phyloP scores from a whole-genome alignment of 1,140 invertebrate species.

The Ridgeia piscesae region DNA sequence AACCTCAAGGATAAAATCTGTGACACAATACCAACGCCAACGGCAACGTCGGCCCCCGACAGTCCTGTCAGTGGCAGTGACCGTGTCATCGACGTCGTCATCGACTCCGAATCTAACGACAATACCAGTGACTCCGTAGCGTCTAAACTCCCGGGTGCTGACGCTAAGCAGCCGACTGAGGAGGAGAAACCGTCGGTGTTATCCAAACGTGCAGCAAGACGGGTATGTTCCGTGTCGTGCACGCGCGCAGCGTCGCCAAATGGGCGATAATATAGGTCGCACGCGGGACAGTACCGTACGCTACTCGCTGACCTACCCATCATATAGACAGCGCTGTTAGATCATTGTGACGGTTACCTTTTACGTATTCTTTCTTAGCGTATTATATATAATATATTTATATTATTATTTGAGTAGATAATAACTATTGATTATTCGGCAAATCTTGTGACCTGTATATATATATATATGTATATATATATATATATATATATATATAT shows the following conservation, averaged over 20 bases:
- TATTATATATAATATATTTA: too few species aligned
- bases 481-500: too few species aligned
- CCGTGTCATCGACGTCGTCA: too few species aligned
- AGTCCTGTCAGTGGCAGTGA: not conserved
- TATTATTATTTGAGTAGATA: too few species aligned
- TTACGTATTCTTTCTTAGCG: too few species aligned
- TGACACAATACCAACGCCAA: too few species aligned
- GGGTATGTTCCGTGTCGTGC: not conserved
- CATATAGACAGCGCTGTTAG: too few species aligned
- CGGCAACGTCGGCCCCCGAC: not conserved
- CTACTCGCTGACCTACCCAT: not conserved
- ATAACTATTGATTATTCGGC: too few species aligned
- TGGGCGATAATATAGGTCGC: not conserved
- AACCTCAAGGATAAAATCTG: not conserved
- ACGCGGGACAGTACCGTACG: not conserved
- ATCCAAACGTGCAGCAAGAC: not conserved
- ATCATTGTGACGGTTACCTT: too few species aligned
- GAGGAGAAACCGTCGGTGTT: not conserved
- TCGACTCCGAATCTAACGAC: not conserved
- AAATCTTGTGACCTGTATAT: too few species aligned
- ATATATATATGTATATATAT: too few species aligned
- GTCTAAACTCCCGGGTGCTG: not conserved
- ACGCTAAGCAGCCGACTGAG: not conserved
- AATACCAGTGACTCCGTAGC: not conserved
- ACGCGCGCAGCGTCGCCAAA: not conserved